phyloP scores from a whole-genome alignment of 2,888 invertebrate genomes.

The Dichetophora obliterata region DNA sequence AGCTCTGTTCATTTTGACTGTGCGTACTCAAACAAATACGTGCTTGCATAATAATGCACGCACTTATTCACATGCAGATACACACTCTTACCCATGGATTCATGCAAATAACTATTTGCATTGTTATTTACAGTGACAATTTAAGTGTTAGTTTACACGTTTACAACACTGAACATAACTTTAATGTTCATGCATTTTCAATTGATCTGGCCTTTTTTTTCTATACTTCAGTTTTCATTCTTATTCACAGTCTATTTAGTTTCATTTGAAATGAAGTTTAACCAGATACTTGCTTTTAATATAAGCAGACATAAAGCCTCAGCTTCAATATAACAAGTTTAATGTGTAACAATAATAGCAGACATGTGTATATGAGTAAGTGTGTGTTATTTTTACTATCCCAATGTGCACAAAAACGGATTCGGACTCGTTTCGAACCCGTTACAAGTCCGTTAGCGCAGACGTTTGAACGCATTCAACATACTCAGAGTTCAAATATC shows the following conservation, averaged over 20 bases:
- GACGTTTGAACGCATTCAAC: too few relatives aligned
- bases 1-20: neutral
- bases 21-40: neutral
- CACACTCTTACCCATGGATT: neutral
- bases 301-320: neutral
- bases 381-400: too few relatives aligned
- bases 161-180: neutral
- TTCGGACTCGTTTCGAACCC: too few relatives aligned
- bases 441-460: too few relatives aligned
- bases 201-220: neutral
- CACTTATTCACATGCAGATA: neutral
- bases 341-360: conserved; percentile 3
- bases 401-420: too few relatives aligned
- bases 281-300: neutral
- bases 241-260: neutral
- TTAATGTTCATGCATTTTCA: neutral
- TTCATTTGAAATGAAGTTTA: neutral
- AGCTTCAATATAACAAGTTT: conserved; percentile 8
- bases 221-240: neutral
- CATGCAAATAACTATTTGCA: conserved; percentile 42
- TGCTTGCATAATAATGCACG: neutral
- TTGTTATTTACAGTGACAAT: conserved; percentile 46
- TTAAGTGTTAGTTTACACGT: conserved; percentile 40
- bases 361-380: neutral
- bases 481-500: too few relatives aligned